Evolutionary conservation across 2,888 invertebrate genomes (phyloP), one percentile per base, ranked within the genome.

Genomic region (Blastobasis adustella): DNA sequence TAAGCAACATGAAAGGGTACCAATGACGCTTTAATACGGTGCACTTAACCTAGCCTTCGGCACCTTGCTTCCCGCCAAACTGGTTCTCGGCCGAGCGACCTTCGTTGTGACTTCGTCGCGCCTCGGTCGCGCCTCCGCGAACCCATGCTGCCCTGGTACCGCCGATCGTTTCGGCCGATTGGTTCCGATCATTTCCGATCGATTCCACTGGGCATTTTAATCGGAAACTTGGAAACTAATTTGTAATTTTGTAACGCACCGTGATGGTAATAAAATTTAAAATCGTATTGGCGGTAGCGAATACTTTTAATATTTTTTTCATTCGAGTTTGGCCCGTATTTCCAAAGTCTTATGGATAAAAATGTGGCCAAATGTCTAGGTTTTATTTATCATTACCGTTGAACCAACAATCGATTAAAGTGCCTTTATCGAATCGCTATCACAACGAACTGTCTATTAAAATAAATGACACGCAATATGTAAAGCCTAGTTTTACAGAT

Each of bases 11-110:
- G 79, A 84, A 86, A 85, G 84, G 83, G 83, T 82, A 73, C 72
- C 81, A 84, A 80, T 79, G 82, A 82, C 79, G 79, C 71, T 23
- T 42, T 85, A 86, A 82, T 84, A 78, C 77, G 80, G 76, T 77
- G 83, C 81, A 83, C 81, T 84, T 83, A 86, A 82, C 79, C 78
- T 73, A 77, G 80, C 78, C 77, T 66, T 67, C 75, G 79, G 83
- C 87, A 86, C 86, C 85, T 87, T 86, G 85, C 72, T 75, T 77
- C 78, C 82, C 73, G 74, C 73, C 73, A 82, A 87, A 88, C 87
- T 79, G 85, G 87, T 88, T 88, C 70, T 63, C 57, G 58, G 65
- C 65, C 61, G 10, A 47, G 41, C 84, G 86, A 83, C 86, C 85
- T 86, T 86, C 84, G 76, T 23, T 23, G 23, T 23, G 23, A 23